phyloP scores from a whole-genome alignment of 2,888 invertebrate genomes.

The Netelia virgata region DNA sequence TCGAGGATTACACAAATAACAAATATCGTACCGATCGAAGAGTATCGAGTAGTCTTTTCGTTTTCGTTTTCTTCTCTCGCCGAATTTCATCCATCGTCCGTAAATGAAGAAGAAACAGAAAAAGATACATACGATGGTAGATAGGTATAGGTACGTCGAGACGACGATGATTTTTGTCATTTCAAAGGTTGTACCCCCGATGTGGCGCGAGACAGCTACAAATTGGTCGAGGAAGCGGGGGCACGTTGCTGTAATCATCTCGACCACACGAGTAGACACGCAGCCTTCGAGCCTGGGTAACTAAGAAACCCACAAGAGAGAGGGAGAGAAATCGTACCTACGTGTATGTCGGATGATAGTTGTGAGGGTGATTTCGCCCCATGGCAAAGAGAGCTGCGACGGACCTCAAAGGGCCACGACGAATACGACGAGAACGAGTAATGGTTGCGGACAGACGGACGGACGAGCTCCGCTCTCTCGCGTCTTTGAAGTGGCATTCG shows the following conservation, averaged over 20 bases:
- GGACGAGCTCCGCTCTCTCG: slow-evolving; percentile 52
- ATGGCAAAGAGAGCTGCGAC: slow-evolving; percentile 56
- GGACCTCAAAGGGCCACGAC: slow-evolving; percentile 65
- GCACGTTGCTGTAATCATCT: slow-evolving; percentile 53
- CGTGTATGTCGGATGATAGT: slow-evolving; percentile 6
- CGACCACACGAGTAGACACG: slow-evolving; percentile 40
- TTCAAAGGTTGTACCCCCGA: neutral
- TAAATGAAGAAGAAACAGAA: neutral
- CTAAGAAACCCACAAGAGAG: slow-evolving; percentile 44
- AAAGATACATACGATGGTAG: neutral
- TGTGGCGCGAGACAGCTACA: neutral
- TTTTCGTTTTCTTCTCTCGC: too few species aligned
- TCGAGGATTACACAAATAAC: slow-evolving; percentile 9
- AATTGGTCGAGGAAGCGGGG: slow-evolving; percentile 15
- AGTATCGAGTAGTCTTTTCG: slow-evolving; percentile 27
- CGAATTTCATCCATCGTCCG: slow-evolving; percentile 1
- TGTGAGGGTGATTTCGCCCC: slow-evolving; percentile 57
- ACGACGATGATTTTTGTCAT: neutral
- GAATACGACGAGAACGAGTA: slow-evolving; percentile 61
- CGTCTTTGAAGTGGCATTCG: slow-evolving; percentile 68
- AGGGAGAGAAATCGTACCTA: neutral
- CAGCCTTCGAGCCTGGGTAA: slow-evolving; percentile 55
- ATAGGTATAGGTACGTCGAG: too few species aligned
- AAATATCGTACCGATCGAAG: neutral
- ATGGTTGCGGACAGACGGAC: slow-evolving; percentile 62